These are phyloP conservation scores for Muscidifurax raptorellus DNA, from an alignment of 1,140 invertebrate species.

Conservation along the genomic window DNA sequence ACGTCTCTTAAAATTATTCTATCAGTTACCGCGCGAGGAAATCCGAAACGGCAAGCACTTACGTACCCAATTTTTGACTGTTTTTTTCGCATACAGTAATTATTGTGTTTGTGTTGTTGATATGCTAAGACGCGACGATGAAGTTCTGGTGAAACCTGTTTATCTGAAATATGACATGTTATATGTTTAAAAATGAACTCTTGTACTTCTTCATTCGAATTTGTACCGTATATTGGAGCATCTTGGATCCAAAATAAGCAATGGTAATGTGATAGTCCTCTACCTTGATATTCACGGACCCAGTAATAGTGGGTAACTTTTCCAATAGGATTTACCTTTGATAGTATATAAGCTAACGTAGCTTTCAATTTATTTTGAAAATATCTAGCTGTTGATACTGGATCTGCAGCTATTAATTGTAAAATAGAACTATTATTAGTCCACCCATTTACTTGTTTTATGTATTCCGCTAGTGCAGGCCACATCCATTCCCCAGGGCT, in stretches of 20 bases:
- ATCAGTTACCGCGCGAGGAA: conserved; percentile 57
- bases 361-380: conserved; percentile 65
- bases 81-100: conserved; percentile 56
- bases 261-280: conserved; percentile 65
- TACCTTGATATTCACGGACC: conserved; percentile 61
- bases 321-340: conserved; percentile 36
- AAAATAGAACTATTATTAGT: conserved; percentile 58
- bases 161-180: conserved; percentile 60
- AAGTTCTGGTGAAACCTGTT: conserved; percentile 52
- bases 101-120: conserved; percentile 58
- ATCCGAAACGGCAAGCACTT: conserved; percentile 60
- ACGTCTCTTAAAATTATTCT: conserved; percentile 58
- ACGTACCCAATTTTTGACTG: conserved; percentile 38
- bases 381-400: conserved; percentile 64
- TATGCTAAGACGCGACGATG: conserved; percentile 56
- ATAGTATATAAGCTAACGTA: conserved; percentile 64
- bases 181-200: conserved; percentile 64
- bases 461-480: no score
- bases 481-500: no score
- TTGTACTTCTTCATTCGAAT: conserved; percentile 60
- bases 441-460: conserved; percentile 50
- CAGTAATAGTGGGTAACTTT: conserved; percentile 61
- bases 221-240: conserved; percentile 57
- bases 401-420: conserved; percentile 44
- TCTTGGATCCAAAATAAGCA: conserved; percentile 64